phyloP scores from a whole-genome alignment of 2,797 vertebrate species.

The Propithecus deckenii region DNA sequence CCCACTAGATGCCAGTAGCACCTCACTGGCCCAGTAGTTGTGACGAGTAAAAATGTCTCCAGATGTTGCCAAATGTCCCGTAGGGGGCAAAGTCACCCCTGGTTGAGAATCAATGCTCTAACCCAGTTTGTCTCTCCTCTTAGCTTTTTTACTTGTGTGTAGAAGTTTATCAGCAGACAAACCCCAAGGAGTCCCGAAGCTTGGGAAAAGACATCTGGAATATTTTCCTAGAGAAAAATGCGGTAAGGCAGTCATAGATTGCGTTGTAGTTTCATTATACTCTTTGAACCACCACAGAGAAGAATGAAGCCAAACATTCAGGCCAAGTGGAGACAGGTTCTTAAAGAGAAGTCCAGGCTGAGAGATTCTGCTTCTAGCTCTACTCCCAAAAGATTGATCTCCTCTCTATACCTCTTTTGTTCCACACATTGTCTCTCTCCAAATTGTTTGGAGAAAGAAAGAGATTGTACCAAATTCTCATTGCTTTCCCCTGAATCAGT shows the following conservation, averaged over 20 bases:
- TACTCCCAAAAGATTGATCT: background rate
- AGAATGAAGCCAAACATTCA: background rate
- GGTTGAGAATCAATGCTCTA: background rate
- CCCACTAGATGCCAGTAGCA: background rate
- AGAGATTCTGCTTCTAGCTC: background rate
- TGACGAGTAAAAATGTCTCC: background rate
- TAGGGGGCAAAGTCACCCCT: background rate
- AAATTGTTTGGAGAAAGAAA: background rate
- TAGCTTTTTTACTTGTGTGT: conserved; percentile 94
- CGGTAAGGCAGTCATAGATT: conserved; percentile 84
- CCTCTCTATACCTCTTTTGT: background rate
- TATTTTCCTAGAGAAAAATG: conserved; percentile 92
- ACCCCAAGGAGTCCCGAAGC: conserved; percentile 89
- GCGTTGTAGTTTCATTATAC: background rate
- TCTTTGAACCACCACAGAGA: background rate
- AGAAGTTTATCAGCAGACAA: conserved; percentile 92
- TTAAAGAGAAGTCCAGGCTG: background rate
- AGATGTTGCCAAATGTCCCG: background rate
- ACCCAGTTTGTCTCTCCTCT: background rate
- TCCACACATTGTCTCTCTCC: background rate
- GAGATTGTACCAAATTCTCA: background rate
- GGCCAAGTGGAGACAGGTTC: background rate
- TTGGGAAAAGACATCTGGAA: conserved; percentile 94
- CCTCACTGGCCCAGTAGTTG: background rate
- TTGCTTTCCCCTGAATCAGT: background rate